Evolutionary conservation across 2,888 invertebrate species (phyloP), one percentile per base, ranked within the genome.

Genomic region (Cerastis leucographa): DNA sequence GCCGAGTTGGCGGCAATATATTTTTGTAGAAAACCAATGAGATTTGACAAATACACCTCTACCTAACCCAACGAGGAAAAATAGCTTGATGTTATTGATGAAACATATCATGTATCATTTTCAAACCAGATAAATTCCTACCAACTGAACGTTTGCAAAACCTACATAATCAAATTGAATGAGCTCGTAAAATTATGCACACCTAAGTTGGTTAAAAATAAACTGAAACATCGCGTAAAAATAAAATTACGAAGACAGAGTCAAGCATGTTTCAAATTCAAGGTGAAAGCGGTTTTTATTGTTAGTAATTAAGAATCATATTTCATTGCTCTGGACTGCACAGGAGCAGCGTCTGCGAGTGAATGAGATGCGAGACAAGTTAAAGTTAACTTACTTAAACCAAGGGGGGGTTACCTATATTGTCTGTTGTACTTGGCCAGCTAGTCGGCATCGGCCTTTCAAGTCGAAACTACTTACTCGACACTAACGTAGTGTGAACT

Each of bases 401-500:
- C 35, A 40, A 7, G 19, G 40, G 40, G 56, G 66, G 25, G 17
- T 11, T 19, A 11, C 11, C 7, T 46, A 7, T 12, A 46, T 19
- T 49, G 22, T 29, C 46, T 29, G 67, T 61, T 61, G 8, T 42
- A 19, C 25, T 70, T 42, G 42, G 59, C n/a, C 29, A 44, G 62
- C 12, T 59, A 42, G 51, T 54, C 72, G 11, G 51, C 71, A 40
- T 40, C 51, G 29, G 51, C n/a, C 54, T 44, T 44, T 73, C 44
- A 46, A 46, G 0, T 54, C n/a, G 29, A 29, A 7, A 44, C 29
- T 69, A 40, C 17, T 19, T 22, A 35, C 11, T 19, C n/a, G 29
- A 71, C 17, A 17, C 29, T 14, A 56, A 35, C 44, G 54, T 22
- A 71, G n/a, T 29, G 72, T 54, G 72, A 71, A 71, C 54, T 44